A percentile compares a stretch with the other conserved stretches of the same genome.
These are phyloP conservation scores for Dusona sp. DNA, from an alignment of 2,888 invertebrate genomes.

Conservation along the genomic window DNA sequence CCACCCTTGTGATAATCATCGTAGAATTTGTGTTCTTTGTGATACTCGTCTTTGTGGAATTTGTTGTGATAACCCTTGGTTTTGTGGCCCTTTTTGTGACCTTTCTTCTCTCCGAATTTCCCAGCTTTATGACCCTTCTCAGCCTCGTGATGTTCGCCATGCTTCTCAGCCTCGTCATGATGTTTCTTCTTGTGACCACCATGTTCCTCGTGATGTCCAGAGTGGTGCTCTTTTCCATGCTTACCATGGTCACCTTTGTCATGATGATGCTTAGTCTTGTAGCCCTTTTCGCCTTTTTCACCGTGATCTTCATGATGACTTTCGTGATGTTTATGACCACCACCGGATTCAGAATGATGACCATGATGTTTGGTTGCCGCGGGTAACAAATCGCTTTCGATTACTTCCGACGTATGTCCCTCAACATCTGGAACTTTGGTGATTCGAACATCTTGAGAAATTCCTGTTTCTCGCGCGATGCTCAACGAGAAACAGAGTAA, in stretches of 20 bases:
- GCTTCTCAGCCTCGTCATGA: constrained; percentile 88
- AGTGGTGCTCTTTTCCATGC: constrained; percentile 87
- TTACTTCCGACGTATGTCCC: neutral
- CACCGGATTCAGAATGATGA: constrained; percentile 85
- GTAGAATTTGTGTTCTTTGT: constrained; percentile 89
- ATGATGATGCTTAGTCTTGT: constrained; percentile 91
- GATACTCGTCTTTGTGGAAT: constrained; percentile 91
- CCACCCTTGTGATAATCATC: constrained; percentile 91
- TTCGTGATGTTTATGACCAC: constrained; percentile 89
- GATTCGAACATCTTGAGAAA: constrained; percentile 8
- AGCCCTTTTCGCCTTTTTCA: constrained; percentile 92
- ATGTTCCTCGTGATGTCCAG: constrained; percentile 87
- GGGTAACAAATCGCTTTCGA: constrained; percentile 65
- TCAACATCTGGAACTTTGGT: neutral
- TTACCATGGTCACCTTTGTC: constrained; percentile 88
- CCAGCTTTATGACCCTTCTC: constrained; percentile 92
- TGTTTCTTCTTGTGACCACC: constrained; percentile 88
- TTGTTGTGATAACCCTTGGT: constrained; percentile 94
- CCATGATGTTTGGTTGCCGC: constrained; percentile 65
- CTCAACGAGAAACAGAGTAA: constrained; percentile 68
- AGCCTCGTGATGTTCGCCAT: constrained; percentile 88
- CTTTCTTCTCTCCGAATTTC: constrained; percentile 92
- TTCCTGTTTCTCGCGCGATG: constrained; percentile 71
- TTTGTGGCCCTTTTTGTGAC: constrained; percentile 93
- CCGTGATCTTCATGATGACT: constrained; percentile 90